Conservation (phyloP, 1,140 invertebrate genomes). For the Leptopilina clavipes region DNA sequence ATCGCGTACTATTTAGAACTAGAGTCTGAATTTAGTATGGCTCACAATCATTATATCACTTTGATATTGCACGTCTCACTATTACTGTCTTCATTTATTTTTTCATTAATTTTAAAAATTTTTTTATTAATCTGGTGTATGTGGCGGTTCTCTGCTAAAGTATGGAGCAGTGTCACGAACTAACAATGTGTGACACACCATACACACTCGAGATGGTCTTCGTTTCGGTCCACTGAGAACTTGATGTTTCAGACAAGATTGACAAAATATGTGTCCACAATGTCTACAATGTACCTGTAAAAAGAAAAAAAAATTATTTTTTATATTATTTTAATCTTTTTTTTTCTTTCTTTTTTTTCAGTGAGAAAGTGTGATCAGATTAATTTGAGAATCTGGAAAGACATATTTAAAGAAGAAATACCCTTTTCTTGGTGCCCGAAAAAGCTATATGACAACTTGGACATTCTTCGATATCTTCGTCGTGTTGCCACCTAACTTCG, state of each 20-base stretch:
- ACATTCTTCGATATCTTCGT: slow-evolving; percentile 95
- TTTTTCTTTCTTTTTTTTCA: not conserved
- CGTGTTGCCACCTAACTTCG: slow-evolving; percentile 97
- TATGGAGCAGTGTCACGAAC: slow-evolving; percentile 95
- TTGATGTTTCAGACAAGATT: slow-evolving; percentile 85
- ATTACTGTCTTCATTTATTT: slow-evolving; percentile 41
- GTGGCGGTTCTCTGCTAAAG: slow-evolving; percentile 92
- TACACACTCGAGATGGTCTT: slow-evolving; percentile 91
- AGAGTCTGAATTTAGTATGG: slow-evolving; percentile 15
- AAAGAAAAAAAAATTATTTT: no score
- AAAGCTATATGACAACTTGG: slow-evolving; percentile 85
- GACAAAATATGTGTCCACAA: slow-evolving; percentile 97
- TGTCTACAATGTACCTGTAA: slow-evolving; percentile 92
- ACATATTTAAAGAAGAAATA: slow-evolving; percentile 21
- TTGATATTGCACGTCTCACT: slow-evolving; percentile 66
- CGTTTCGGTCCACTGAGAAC: slow-evolving; percentile 92
- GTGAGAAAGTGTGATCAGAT: not conserved
- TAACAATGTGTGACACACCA: slow-evolving; percentile 97
- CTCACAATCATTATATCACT: slow-evolving; percentile 29
- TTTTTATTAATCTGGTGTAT: slow-evolving; percentile 76
- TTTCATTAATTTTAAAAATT: slow-evolving; percentile 45
- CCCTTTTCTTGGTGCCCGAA: slow-evolving; percentile 81
- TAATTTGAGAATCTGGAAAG: slow-evolving; percentile 18
- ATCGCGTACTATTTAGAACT: slow-evolving; percentile 1
- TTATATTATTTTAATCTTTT: not conserved